These are phyloP conservation scores for Cyphomyrus discorhynchus DNA, from an alignment of 2,113 vertebrate species.

Conservation along the genomic window DNA sequence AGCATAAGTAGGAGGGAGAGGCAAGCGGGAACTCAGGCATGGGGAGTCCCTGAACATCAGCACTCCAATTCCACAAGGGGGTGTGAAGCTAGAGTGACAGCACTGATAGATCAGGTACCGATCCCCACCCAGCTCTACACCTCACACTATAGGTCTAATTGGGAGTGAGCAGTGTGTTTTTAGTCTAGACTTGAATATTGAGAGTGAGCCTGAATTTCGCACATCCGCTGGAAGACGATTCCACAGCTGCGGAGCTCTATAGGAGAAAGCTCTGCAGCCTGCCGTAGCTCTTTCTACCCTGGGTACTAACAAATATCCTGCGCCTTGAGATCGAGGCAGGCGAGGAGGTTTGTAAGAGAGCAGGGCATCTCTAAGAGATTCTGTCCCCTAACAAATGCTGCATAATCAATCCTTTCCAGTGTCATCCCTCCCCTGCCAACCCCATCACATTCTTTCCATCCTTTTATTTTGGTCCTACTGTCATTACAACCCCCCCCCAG, in stretches of 20 bases:
- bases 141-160: background rate
- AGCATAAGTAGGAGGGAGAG: too few relatives aligned
- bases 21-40: too few relatives aligned
- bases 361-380: slow-evolving; percentile 4
- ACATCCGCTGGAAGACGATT: background rate
- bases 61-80: too few relatives aligned
- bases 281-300: background rate
- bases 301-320: background rate
- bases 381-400: slow-evolving; percentile 43
- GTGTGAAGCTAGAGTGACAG: too few relatives aligned
- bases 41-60: too few relatives aligned
- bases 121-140: background rate
- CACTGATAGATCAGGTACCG: too few relatives aligned
- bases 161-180: background rate
- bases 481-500: background rate
- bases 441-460: slow-evolving; percentile 62
- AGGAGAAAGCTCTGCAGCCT: background rate
- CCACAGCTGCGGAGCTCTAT: background rate
- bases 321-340: background rate
- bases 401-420: slow-evolving; percentile 38
- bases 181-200: too few relatives aligned
- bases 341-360: background rate
- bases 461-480: slow-evolving; percentile 40
- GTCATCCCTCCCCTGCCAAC: slow-evolving; percentile 30
- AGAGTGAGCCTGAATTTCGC: background rate